Evolutionary conservation across 2,888 invertebrate genomes (phyloP), one percentile per base, ranked within the genome.

Genomic region (Plagodis dolabraria): DNA sequence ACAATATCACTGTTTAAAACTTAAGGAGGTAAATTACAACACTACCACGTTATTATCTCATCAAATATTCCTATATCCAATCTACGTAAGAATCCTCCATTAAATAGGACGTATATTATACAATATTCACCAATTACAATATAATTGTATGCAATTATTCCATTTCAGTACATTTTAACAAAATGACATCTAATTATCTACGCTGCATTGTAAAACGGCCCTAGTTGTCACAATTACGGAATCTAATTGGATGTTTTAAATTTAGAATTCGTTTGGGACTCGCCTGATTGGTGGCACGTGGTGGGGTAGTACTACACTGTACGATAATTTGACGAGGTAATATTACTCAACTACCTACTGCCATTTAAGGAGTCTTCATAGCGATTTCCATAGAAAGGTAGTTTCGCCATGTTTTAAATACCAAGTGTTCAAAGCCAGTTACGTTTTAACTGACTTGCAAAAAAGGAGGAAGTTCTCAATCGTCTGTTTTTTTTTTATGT

Each of bases 231-330:
- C 72, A 78, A 80, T 82, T 79, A 80, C 71, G 64, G 63, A 70
- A 70, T 76, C 69, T 77, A 80, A 84, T 83, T 82, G 82, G 83
- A 65, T 68, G 62, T 72, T 83, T 83, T 67, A 67, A 81, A 83
- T 83, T 83, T 77, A 70, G 77, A 82, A 82, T 79, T 74, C 72
- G 58, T 57, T 62, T 63, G 54, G 63, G 65, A 50, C 45, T 57
- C 67, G 58, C 53, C 67, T 77, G 75, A 85, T 83, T 85, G 83
- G 82, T 67, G 72, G 69, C 80, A 65, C 76, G 76, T 79, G 79
- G 68, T 75, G 35, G 35, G 65, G 58, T 49, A 57, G 62, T 65
- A 63, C 67, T 67, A 56, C 71, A 72, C 68, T 71, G 64, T 50
- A 50, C 55, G 55, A 58, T 72, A 71, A 22, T 22, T 22, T 22